Conservation (phyloP, 2,888 invertebrate genomes). For the Steinernema carpocapsae region DNA sequence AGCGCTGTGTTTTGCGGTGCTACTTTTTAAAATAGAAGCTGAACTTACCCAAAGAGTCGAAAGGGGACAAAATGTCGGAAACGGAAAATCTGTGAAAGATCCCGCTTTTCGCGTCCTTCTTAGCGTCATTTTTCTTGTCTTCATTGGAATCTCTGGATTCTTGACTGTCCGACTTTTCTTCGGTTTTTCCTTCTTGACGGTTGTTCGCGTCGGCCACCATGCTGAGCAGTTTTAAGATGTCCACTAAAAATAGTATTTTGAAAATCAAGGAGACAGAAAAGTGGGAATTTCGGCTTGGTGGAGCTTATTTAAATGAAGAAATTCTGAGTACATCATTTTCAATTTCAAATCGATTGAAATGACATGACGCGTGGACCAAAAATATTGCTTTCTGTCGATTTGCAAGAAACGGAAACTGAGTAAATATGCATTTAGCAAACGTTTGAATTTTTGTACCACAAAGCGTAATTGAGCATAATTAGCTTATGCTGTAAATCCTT, state of each 20-base stretch:
- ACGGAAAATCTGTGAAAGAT: constrained; percentile 25
- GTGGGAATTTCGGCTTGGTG: too few relatives aligned
- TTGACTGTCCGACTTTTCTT: neutral
- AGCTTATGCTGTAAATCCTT: too few relatives aligned
- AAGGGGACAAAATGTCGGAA: constrained; percentile 20
- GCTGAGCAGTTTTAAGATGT: constrained; percentile 9
- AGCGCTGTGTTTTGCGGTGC: neutral
- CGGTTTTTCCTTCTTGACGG: constrained; percentile 4
- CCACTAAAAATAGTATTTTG: constrained; percentile 24
- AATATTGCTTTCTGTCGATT: too few relatives aligned
- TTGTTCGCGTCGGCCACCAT: constrained; percentile 27
- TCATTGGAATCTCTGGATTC: neutral
- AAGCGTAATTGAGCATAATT: too few relatives aligned
- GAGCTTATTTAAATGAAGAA: too few relatives aligned
- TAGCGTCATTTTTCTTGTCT: neutral
- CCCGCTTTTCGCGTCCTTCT: neutral
- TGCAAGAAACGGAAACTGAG: too few relatives aligned
- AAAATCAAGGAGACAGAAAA: too few relatives aligned
- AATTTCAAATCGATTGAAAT: too few relatives aligned
- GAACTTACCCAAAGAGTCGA: constrained; percentile 15
- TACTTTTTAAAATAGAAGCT: neutral
- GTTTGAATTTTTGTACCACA: too few relatives aligned
- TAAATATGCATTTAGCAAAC: too few relatives aligned
- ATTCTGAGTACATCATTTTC: too few relatives aligned
- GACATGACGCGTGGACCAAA: too few relatives aligned